Evolutionary conservation across 2,888 invertebrate species (phyloP).

Genomic region (Dynastes grantii): DNA sequence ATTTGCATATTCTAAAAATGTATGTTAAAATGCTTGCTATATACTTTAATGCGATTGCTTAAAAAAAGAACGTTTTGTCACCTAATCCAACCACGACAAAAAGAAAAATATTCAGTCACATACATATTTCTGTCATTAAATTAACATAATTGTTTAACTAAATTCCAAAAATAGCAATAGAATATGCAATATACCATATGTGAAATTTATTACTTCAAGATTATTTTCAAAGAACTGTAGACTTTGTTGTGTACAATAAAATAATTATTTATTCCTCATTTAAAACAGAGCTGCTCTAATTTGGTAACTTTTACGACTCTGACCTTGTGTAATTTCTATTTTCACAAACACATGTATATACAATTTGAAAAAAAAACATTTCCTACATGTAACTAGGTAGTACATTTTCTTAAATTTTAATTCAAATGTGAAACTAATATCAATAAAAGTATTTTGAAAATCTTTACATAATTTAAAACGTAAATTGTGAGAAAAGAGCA

Average conservation of each 20-base stretch:
- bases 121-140: no score
- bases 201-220: no score
- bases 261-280: constrained; percentile 24
- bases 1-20: no score
- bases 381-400: background rate
- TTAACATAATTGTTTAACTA: no score
- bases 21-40: no score
- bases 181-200: no score
- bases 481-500: background rate
- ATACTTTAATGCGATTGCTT: no score
- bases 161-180: no score
- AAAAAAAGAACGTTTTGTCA: no score
- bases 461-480: background rate
- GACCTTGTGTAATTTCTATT: constrained; percentile 31
- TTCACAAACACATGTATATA: constrained; percentile 25
- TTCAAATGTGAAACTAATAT: background rate
- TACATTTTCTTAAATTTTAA: background rate
- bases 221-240: no score
- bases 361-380: background rate
- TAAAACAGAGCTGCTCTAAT: constrained; percentile 12
- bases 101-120: no score
- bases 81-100: no score
- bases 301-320: constrained; percentile 23
- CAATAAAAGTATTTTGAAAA: constrained; percentile 4
- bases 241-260: background rate